Base-by-base conservation (phyloP, 1,140 invertebrate genomes). In the Daktulosphaira vitifoliae region DNA sequence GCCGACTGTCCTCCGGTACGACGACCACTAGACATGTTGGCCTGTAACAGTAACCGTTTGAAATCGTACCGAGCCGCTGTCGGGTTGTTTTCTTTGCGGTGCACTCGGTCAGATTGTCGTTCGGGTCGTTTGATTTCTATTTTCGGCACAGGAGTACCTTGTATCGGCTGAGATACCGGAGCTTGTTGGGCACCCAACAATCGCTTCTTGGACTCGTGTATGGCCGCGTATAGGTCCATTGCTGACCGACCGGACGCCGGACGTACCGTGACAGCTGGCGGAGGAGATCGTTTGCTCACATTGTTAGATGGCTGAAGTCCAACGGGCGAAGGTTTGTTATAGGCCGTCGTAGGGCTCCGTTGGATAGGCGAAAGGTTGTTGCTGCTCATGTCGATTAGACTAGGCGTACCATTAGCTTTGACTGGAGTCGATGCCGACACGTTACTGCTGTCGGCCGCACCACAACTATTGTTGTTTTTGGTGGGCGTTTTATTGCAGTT, bases 201-300 rank as follows among this genome's bases (percentile, higher is more conserved):
- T 70, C 83, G 82, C 71, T 84, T 85, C 71, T 87, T 87, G 46
- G 84, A 86, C 73, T 86, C 86, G 71, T 88, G 85, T 54, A 88
- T 88, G 11, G 85, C 84, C 5, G 85, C 83, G 68, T 86, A 88
- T 0, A 88, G 72, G 71, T 87, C 86, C 72, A 87, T 85, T 67
- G 85, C 85, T 1, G 83, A 84, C 82, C 87, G 86, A 2, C 82
- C 84, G 15, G 83, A 84, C 16, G 39, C 23, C 16, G 54, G 39
- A 6, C 54, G 54, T 2, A 22, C n/a, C 22, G n/a, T 22, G 13
- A 15, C 1, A 2, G 25, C 39, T 37, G 25, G 0, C 56, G 44
- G 4, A 15, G 74, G 38, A 33, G 29, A 11, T 33, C 5, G 11
- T 11, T 11, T 5, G 5, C 11, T 33, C 5, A 5, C 11, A 11